Evolutionary conservation across 2,888 invertebrate species (phyloP).

Genomic region (Pyrochroa serraticornis): DNA sequence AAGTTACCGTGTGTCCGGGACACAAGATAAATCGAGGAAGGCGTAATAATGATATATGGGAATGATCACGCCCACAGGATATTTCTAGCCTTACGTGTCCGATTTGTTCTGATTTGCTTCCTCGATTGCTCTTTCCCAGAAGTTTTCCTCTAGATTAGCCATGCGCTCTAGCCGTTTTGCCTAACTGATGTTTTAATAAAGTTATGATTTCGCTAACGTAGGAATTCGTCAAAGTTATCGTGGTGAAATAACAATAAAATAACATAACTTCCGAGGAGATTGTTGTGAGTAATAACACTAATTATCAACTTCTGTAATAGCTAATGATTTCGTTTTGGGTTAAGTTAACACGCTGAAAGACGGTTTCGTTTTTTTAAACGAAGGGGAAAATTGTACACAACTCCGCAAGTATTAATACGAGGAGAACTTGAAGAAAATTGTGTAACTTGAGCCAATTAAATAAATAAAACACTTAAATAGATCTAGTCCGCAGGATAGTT

Average conservation of each 20-base stretch:
- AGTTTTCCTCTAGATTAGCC: neutral
- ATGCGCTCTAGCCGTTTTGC: neutral
- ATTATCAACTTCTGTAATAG: slow-evolving; percentile 18
- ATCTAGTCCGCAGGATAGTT: slow-evolving; percentile 39
- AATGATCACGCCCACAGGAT: slow-evolving; percentile 45
- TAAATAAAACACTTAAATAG: slow-evolving; percentile 47
- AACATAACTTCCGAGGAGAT: slow-evolving; percentile 21
- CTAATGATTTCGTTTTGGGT: slow-evolving; percentile 7
- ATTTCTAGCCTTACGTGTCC: slow-evolving; percentile 43
- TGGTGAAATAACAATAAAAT: slow-evolving; percentile 21
- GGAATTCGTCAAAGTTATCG: neutral
- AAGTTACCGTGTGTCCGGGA: slow-evolving; percentile 41
- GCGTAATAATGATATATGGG: slow-evolving; percentile 49
- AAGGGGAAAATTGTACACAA: neutral
- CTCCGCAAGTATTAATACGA: slow-evolving; percentile 12
- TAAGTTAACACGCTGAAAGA: slow-evolving; percentile 19
- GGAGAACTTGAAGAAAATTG: slow-evolving; percentile 19
- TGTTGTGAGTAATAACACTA: slow-evolving; percentile 24
- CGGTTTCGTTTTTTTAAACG: slow-evolving; percentile 3
- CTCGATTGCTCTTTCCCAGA: slow-evolving; percentile 34
- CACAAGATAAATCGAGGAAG: slow-evolving; percentile 45
- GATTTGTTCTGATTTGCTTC: slow-evolving; percentile 47
- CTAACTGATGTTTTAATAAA: too few species aligned
- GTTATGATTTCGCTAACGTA: neutral
- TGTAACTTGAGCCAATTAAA: slow-evolving; percentile 43